Percentiles rank a stretch among this genome's conserved stretches.
Evolutionary conservation across 2,797 vertebrate species (phyloP).

Genomic region (Meda fulgida): DNA sequence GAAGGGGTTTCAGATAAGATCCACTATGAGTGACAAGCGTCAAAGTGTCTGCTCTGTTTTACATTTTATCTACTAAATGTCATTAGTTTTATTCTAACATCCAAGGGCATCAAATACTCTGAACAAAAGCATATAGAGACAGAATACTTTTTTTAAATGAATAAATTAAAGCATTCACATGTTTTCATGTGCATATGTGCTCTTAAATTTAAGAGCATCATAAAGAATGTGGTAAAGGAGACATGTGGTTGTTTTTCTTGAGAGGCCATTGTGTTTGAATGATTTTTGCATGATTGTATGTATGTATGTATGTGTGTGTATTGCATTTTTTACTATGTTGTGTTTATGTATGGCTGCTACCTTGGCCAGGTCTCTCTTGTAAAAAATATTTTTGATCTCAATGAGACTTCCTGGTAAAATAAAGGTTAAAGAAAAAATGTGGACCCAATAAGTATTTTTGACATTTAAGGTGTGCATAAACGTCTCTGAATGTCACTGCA

Average conservation of each 20-base stretch:
- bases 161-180: not conserved
- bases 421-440: too few relatives aligned
- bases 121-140: not conserved
- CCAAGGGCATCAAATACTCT: not conserved
- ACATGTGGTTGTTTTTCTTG: too few relatives aligned
- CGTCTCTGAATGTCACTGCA: not conserved
- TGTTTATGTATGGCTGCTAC: too few relatives aligned
- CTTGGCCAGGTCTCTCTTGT: too few relatives aligned
- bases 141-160: not conserved
- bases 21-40: not conserved
- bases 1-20: not conserved
- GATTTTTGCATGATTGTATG: too few relatives aligned
- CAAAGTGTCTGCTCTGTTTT: not conserved
- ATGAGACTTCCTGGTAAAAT: too few relatives aligned
- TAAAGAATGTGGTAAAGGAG: too few relatives aligned
- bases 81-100: not conserved
- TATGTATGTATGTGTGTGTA: too few relatives aligned
- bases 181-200: not conserved
- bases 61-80: not conserved
- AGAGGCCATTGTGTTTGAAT: too few relatives aligned
- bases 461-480: not conserved
- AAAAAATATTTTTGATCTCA: too few relatives aligned
- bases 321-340: too few relatives aligned
- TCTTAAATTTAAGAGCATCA: too few relatives aligned
- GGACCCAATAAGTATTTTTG: not conserved